Evolutionary conservation across 2,113 vertebrate genomes (phyloP).

Genomic region (Paramisgurnus dabryanus): DNA sequence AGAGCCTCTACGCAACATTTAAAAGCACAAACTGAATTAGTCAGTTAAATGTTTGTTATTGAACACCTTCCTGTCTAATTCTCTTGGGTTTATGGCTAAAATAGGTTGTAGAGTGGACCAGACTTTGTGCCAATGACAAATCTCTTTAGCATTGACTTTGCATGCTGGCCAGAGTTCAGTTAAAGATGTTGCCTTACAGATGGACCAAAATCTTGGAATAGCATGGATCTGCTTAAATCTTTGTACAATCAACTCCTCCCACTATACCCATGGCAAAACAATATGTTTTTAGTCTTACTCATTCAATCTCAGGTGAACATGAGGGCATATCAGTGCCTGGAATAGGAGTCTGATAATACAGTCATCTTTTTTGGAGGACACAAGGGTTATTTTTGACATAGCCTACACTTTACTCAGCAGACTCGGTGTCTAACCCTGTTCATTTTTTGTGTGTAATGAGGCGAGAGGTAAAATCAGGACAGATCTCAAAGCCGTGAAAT

Average conservation of each 20-base stretch:
- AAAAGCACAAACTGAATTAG: too few species aligned
- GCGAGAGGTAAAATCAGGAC: constrained; percentile 34
- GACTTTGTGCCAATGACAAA: not conserved
- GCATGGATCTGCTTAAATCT: too few species aligned
- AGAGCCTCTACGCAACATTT: not conserved
- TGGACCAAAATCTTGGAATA: constrained; percentile 4
- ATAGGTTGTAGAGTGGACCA: too few species aligned
- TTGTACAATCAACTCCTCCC: not conserved
- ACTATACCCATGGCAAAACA: not conserved
- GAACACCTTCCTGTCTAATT: too few species aligned
- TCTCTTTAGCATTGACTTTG: not conserved
- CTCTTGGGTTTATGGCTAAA: not conserved
- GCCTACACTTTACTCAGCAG: constrained; percentile 39
- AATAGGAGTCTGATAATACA: constrained; percentile 30
- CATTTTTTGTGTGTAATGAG: constrained; percentile 36
- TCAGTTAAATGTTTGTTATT: too few species aligned
- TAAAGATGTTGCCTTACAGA: constrained; percentile 11
- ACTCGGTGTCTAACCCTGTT: not conserved
- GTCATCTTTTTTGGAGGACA: constrained; percentile 38
- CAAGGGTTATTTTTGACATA: constrained; percentile 47
- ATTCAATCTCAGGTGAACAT: not conserved
- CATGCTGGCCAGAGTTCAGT: constrained; percentile 16
- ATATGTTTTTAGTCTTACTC: too few species aligned
- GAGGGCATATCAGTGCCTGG: not conserved
- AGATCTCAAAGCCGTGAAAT: constrained; percentile 19